These are phyloP conservation scores for Drosophila pallidifrons DNA, from an alignment of 1,140 invertebrate species.

Conservation along the genomic window DNA sequence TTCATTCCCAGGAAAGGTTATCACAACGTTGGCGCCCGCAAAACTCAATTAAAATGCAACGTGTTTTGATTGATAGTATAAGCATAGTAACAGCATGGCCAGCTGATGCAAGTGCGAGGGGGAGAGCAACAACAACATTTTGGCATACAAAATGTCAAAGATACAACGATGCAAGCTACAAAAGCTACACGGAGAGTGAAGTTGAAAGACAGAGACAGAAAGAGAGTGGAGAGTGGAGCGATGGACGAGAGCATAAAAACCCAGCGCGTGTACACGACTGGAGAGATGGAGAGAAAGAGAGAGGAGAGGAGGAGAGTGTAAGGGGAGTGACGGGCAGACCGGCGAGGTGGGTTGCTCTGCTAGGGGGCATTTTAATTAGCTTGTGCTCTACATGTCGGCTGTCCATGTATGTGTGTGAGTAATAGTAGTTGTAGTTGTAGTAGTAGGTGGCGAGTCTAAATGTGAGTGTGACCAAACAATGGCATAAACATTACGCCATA, in stretches of 20 bases:
- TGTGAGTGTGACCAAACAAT: constrained; percentile 46
- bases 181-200: constrained; percentile 25
- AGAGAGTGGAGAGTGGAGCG: not conserved
- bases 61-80: constrained; percentile 45
- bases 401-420: not conserved
- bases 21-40: constrained; percentile 48
- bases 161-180: constrained; percentile 39
- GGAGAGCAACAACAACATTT: not conserved
- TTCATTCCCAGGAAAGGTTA: constrained; percentile 25
- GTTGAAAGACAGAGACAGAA: not conserved
- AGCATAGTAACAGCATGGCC: too few relatives aligned
- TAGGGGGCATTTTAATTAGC: constrained; percentile 65
- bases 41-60: constrained; percentile 54
- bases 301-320: not conserved
- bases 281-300: not conserved
- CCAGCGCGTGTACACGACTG: constrained; percentile 26
- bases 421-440: not conserved
- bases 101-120: constrained; percentile 5
- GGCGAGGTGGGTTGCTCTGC: not conserved
- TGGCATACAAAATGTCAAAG: constrained; percentile 50
- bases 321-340: not conserved
- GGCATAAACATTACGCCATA: constrained; percentile 54
- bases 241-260: constrained; percentile 32
- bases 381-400: constrained; percentile 3
- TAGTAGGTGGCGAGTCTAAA: constrained; percentile 9